Percentiles rank a stretch among this genome's conserved stretches.
phyloP scores from a whole-genome alignment of 2,113 vertebrate species.

The Microcebus griseorufus region DNA sequence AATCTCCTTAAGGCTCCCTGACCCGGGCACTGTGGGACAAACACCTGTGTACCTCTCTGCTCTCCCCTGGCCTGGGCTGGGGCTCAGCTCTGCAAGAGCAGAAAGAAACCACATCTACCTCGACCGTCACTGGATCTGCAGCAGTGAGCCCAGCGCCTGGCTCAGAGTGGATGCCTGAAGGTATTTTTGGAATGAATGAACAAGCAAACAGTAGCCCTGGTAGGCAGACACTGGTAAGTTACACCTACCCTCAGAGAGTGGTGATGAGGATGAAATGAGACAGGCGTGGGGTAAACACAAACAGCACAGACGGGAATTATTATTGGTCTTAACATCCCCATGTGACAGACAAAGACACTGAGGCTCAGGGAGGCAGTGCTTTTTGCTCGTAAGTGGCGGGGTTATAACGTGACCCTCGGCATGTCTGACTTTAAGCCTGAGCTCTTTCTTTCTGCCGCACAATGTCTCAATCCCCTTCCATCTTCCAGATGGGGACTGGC shows the following conservation, averaged over 20 bases:
- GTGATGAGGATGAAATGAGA: accelerated
- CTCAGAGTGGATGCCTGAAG: not conserved
- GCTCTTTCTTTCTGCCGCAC: accelerated
- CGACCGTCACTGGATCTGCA: accelerated
- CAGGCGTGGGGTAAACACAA: accelerated
- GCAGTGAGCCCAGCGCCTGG: accelerated
- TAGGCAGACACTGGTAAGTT: accelerated
- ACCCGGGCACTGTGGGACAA: too few species aligned
- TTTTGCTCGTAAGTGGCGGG: not conserved
- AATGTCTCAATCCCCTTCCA: accelerated
- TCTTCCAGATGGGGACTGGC: accelerated
- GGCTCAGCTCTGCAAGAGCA: accelerated
- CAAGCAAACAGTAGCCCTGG: accelerated
- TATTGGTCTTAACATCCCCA: accelerated
- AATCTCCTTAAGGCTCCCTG: accelerated
- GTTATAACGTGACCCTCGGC: accelerated
- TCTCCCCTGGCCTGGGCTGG: not conserved
- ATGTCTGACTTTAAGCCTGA: accelerated
- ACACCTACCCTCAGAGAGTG: accelerated
- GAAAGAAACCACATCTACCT: not conserved
- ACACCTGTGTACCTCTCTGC: accelerated
- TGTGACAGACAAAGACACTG: not conserved
- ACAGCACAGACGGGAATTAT: accelerated
- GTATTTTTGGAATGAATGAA: not conserved
- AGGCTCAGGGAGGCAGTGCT: not conserved